Conservation (phyloP, 92 coral and sea anemone genomes). For the Phenganax stokvisi region DNA sequence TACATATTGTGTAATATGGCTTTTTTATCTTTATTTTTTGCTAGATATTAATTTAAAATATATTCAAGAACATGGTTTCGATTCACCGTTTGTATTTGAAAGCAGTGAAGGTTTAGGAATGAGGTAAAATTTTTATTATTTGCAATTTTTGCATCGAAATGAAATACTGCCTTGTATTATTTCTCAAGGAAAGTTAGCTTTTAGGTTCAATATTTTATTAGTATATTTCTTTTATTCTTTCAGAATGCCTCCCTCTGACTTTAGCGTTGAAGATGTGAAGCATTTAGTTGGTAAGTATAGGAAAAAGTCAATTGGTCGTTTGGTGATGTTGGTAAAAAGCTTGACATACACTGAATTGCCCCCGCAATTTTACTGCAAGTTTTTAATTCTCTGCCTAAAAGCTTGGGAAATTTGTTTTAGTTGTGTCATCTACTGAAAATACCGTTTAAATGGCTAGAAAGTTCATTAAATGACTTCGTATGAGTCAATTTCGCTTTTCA, state of each 20-base stretch:
- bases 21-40: slow-evolving; percentile 12
- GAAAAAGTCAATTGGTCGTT: background rate
- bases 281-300: slow-evolving; percentile 83
- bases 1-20: background rate
- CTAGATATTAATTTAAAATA: slow-evolving; percentile 77
- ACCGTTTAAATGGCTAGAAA: too few relatives aligned
- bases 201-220: background rate
- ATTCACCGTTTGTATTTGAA: slow-evolving; percentile 60
- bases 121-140: slow-evolving; percentile 57
- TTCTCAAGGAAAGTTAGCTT: background rate
- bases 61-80: slow-evolving; percentile 81
- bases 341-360: background rate
- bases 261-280: slow-evolving; percentile 93
- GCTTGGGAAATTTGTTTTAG: too few relatives aligned
- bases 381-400: background rate
- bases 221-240: slow-evolving; percentile 38
- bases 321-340: background rate
- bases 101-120: slow-evolving; percentile 74
- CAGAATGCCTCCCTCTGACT: slow-evolving; percentile 82
- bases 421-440: background rate
- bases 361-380: background rate
- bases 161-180: background rate
- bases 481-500: too few relatives aligned
- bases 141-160: background rate
- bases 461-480: too few relatives aligned